Evolutionary conservation across 92 coral and sea anemone genomes (phyloP), one percentile per base, ranked within the genome.

Genomic region (Phymanthus crucifer): DNA sequence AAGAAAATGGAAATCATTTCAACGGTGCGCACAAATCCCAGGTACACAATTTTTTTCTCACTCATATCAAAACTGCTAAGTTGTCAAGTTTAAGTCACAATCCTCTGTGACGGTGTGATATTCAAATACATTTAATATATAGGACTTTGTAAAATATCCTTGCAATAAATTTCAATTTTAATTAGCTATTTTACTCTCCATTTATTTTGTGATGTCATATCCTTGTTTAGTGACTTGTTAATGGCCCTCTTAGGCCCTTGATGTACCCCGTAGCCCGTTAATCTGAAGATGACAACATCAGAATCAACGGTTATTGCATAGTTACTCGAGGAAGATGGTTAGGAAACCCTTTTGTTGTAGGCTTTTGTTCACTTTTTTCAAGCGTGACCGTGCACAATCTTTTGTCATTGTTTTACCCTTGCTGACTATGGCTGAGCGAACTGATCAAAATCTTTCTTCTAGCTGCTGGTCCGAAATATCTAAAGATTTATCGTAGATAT

Each of bases 81-180:
- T 54, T 54, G 11, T 54, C 31, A 6, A 54, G 27, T 24, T 54
- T 21, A 54, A 29, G 77, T 72, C 77, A 72, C 77, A 72, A 40
- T 72, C 47, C 77, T 29, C 77, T 72, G 77, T 72, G 77, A 72
- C 77, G 19, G 0, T 17, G n/a, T 66, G 32, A 29, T 6, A 66
- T 66, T 31, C 6, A 66, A 31, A 66, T 18, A 66, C 32, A 21
- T 37, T 14, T 2, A 19, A 3, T 32, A 37, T n/a, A n/a, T n/a
- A n/a, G n/a, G 40, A 38, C 14, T 68, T 32, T 19, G 6, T 37
- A 32, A 68, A 68, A 54, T 24, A 54, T 21, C 64, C 64, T 21
- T 21, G 64, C 64, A 21, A 54, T 21, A 2, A 54, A 54, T 21
- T 54, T 54, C 64, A 21, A 21, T n/a, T 54, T 54, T 3, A 54